phyloP scores from a whole-genome alignment of 2,113 vertebrate species.

The Hemibagrus wyckioides region DNA sequence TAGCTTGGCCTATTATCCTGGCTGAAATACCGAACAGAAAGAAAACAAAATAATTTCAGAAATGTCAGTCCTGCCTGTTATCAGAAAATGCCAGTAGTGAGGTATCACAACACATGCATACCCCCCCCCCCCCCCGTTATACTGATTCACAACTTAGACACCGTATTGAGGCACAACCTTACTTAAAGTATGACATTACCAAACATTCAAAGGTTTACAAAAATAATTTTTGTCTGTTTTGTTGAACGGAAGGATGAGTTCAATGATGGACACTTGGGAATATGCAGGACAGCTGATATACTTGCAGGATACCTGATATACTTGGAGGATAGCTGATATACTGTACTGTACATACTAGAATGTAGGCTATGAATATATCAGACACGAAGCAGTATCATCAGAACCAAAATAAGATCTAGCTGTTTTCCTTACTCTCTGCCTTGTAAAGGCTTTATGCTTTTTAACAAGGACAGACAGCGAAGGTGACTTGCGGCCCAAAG shows the following conservation, averaged over 20 bases:
- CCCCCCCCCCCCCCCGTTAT: too few species aligned
- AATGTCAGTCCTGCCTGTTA: too few species aligned
- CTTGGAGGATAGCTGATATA: too few species aligned
- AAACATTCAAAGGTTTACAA: background rate
- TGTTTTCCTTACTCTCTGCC: background rate
- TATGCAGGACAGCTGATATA: too few species aligned
- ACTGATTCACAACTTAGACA: too few species aligned
- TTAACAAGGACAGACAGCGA: background rate
- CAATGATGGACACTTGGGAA: background rate
- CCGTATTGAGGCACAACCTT: too few species aligned
- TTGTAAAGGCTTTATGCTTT: background rate
- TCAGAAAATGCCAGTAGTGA: too few species aligned
- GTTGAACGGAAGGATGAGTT: background rate
- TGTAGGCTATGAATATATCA: background rate
- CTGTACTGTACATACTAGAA: background rate
- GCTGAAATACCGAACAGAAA: too few species aligned
- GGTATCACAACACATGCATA: too few species aligned
- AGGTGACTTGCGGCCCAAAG: constrained; percentile 13
- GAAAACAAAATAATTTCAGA: too few species aligned
- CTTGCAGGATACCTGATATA: too few species aligned
- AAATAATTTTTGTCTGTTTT: background rate
- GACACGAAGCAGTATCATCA: background rate
- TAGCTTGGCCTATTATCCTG: too few species aligned
- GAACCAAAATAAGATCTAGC: background rate
- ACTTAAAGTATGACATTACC: background rate